Conservation (phyloP, 1,140 invertebrate genomes). For the Acromyrmex echinatior region DNA sequence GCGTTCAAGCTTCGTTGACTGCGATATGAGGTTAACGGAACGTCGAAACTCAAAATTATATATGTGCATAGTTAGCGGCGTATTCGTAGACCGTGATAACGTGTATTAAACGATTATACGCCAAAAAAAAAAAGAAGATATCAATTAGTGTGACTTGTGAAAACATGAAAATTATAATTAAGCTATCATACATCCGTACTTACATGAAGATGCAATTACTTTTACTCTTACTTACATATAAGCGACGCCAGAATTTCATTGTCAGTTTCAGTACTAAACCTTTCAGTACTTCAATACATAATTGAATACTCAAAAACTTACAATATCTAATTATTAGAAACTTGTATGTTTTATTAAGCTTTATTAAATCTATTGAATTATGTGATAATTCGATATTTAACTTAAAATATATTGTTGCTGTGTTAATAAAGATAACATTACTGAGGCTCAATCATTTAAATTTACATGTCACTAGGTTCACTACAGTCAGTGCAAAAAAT, state of each 20-base stretch:
- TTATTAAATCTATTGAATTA: no score
- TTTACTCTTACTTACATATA: not conserved
- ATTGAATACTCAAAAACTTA: not conserved
- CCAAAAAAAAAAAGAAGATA: not conserved
- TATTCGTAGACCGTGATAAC: slow-evolving; percentile 2
- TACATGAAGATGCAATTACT: not conserved
- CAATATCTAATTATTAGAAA: not conserved
- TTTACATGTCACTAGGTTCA: not conserved
- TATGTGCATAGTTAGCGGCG: not conserved
- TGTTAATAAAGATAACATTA: not conserved
- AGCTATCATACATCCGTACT: not conserved
- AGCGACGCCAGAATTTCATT: not conserved
- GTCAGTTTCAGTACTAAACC: not conserved
- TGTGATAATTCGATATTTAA: not conserved
- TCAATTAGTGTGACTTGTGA: not conserved
- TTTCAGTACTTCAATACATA: not conserved
- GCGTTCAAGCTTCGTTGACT: slow-evolving; percentile 47
- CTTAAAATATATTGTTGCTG: not conserved
- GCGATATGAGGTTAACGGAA: slow-evolving; percentile 32
- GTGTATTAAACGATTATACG: not conserved
- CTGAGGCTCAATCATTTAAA: not conserved
- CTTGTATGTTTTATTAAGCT: not conserved
- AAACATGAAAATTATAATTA: slow-evolving; percentile 20
- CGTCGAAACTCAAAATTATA: slow-evolving; percentile 51
- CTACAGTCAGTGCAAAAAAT: no score